These are phyloP conservation scores for Sitta europaea DNA, from an alignment of 2,113 vertebrate genomes.

Conservation along the genomic window DNA sequence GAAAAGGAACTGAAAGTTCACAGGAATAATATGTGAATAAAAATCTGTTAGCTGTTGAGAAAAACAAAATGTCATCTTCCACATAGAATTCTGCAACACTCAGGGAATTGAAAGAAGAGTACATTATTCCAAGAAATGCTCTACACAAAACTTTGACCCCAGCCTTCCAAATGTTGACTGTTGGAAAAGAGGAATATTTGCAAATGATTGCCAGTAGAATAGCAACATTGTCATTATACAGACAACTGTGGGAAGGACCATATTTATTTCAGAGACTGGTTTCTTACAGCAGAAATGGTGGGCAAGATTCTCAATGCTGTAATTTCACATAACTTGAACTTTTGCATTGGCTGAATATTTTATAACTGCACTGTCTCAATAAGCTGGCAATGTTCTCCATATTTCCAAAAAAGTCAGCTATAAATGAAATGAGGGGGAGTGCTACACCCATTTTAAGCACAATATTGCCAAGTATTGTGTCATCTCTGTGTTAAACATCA, in stretches of 20 bases:
- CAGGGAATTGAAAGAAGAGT: neutral
- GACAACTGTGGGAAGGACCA: neutral
- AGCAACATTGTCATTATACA: neutral
- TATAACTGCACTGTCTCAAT: neutral
- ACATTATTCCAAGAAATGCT: neutral
- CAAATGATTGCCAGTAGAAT: neutral
- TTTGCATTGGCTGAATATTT: neutral
- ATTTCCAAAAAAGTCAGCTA: neutral
- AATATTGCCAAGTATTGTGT: neutral
- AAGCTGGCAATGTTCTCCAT: neutral
- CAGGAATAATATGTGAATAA: conserved; percentile 42
- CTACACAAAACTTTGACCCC: neutral
- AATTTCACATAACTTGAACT: neutral
- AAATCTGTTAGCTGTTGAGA: conserved; percentile 35
- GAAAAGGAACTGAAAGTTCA: conserved; percentile 30
- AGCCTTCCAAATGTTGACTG: neutral
- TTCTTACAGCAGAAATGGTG: neutral
- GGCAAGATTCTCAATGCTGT: neutral
- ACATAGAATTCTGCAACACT: neutral
- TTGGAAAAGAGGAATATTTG: neutral
- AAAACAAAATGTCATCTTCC: conserved; percentile 47
- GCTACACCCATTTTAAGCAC: neutral
- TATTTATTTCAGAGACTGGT: neutral
- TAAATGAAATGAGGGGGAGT: neutral
- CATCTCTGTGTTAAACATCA: neutral